Base-by-base conservation (phyloP, 2,888 invertebrate genomes). In the Athalia cordata region DNA sequence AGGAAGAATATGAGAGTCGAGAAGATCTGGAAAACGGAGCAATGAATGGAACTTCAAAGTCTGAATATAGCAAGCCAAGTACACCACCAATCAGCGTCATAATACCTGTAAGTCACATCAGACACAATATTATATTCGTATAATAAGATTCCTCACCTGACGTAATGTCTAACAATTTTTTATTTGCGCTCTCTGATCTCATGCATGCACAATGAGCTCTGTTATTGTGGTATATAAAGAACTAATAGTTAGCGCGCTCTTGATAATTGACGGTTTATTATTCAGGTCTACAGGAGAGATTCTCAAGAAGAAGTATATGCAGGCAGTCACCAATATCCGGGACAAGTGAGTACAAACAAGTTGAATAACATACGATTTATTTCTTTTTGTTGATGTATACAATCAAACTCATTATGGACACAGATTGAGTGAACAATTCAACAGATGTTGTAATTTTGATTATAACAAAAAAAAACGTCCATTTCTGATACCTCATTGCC, bases 301-400 rank as follows among this genome's bases (percentile, higher is more conserved):
- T 98, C 98, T 85, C 99, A 99, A 88, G 96, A 95, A 84, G 98
- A 93, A 91, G 98, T 99, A 0, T 99, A 98, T 88, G 98, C 97
- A n/a, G 99, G 99, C 8, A 97, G 97, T 79, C 99, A 99, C 91
- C 93, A 95, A 75, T 99, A 99, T 91, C 99, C 99, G 0, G 99
- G 98, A 52, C 88, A 89, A 86, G 89, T 89, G 80, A 82, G 59
- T 47, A 93, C 93, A 61, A 93, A 93, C 84, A 93, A 74, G 13
- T 45, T 50, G 29, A 72, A 47, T 47, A 68, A 49, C 29, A 72
- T 64, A 50, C 11, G 64, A 72, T 9, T 45, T 64, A 47, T 65
- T 62, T 62, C 9, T 75, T n/a, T 65, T 1, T 77, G 55, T 79
- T 77, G 13, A 81, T 81, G 80, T 61, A 79, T 82, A 29, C 29